Evolutionary conservation across 53 echinoderm and acorn worm species (phyloP), one percentile per base, ranked within the genome.

Genomic region (Patiria pectinifera): DNA sequence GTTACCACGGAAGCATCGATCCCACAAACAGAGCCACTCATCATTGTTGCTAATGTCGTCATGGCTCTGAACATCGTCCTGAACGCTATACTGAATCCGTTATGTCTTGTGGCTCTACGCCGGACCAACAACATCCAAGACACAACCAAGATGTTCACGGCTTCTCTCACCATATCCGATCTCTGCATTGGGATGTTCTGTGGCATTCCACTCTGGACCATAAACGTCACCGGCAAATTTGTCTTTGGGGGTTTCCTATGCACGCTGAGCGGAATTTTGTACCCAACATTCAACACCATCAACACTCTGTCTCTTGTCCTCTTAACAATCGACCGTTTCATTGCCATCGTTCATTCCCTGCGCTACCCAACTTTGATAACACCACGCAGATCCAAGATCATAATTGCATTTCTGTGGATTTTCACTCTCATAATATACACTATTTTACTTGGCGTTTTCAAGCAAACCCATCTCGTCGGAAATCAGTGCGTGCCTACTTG

Each of bases 291-390:
- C 14, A 43, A 26, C 84, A 84, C 62, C 8, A 11, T 84, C 35
- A 84, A 63, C 66, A 59, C 45, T 2, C 63, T 89, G 8, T 89
- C 89, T 11, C 78, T 89, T 60, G 26, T 78, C 14, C 16, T 79
- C 0, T 15, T 89, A 5, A 89, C 78, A 11, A 74, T 89, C 8
- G 89, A 89, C 16, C 89, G 89, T 25, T 79, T 24, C 45, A 21
- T 79, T 21, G 89, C 89, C 13, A 63, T 89, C 45, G 45, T 63
- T 6, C 66, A 45, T 15, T 62, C 84, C 14, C 84, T 84, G 84
- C 84, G 66, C n/a, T 84, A 84, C 66, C 84, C 84, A 6, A 84
- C 24, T 4, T 48, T 84, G 15, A 6, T 84, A 60, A 89, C 89
- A 11, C 3, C 43, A 2, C 19, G 22, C 6, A 78, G 62, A 74